Conservation (phyloP, 1,140 invertebrate genomes). For the Rhynchophorus ferrugineus region DNA sequence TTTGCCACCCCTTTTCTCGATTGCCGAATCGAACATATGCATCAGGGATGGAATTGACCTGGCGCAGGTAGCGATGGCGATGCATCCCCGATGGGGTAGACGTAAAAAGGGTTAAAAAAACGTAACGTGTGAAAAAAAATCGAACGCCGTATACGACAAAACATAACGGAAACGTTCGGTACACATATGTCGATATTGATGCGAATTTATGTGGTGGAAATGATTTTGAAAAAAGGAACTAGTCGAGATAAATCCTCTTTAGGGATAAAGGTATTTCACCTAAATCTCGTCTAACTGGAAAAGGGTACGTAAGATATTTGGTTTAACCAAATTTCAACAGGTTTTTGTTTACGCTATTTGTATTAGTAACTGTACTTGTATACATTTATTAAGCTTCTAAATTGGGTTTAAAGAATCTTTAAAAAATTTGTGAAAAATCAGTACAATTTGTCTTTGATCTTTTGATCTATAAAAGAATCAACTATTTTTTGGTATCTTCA, state of each 20-base stretch:
- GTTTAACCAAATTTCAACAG: too few species aligned
- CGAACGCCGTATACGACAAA: neutral
- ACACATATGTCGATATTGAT: conserved; percentile 1
- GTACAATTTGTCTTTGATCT: too few species aligned
- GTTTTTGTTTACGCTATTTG: too few species aligned
- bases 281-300: too few species aligned
- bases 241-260: neutral
- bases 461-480: too few species aligned
- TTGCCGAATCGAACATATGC: conserved; percentile 11
- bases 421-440: too few species aligned
- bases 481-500: too few species aligned
- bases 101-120: conserved; percentile 6
- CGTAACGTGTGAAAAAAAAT: conserved; percentile 2
- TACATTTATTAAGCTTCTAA: too few species aligned
- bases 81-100: conserved; percentile 2
- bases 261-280: neutral
- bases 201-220: conserved; percentile 15
- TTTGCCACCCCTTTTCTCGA: conserved; percentile 8
- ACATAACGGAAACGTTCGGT: conserved; percentile 1
- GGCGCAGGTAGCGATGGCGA: conserved; percentile 9
- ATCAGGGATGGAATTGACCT: conserved; percentile 2
- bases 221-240: neutral
- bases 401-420: too few species aligned
- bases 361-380: too few species aligned
- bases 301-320: too few species aligned